These are phyloP conservation scores for Saguinus imperator DNA, from an alignment of 2,113 vertebrate genomes.

Conservation along the genomic window DNA sequence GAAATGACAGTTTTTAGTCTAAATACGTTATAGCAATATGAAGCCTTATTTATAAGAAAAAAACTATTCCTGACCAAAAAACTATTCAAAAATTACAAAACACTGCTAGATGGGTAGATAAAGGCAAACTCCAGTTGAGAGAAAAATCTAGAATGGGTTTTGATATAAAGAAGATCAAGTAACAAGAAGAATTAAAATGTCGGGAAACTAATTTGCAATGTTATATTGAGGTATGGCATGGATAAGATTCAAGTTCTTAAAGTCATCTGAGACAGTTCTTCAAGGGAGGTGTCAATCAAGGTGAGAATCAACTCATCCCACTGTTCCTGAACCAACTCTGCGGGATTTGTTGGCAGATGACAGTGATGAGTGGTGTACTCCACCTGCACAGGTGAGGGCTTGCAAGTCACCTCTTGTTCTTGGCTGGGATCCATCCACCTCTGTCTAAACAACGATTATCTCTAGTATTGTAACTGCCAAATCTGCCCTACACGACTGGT, in stretches of 20 bases:
- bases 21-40: not conserved
- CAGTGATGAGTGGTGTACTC: fast-evolving
- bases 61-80: not conserved
- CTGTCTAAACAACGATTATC: not conserved
- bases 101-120: no score
- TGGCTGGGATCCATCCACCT: not conserved
- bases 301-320: not conserved
- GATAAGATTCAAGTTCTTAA: not conserved
- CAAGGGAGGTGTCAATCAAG: not conserved
- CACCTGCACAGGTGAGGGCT: not conserved
- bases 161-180: no score
- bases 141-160: no score
- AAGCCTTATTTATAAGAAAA: not conserved
- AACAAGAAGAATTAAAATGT: no score
- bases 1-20: not conserved
- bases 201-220: not conserved
- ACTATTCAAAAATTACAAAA: not conserved
- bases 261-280: not conserved
- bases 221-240: fast-evolving
- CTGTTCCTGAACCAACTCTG: not conserved
- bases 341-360: fast-evolving
- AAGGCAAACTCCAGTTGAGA: no score
- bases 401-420: not conserved
- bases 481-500: not conserved
- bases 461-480: not conserved